Evolutionary conservation across 2,888 invertebrate genomes (phyloP), one percentile per base, ranked within the genome.

Genomic region (Girardia tigrina): DNA sequence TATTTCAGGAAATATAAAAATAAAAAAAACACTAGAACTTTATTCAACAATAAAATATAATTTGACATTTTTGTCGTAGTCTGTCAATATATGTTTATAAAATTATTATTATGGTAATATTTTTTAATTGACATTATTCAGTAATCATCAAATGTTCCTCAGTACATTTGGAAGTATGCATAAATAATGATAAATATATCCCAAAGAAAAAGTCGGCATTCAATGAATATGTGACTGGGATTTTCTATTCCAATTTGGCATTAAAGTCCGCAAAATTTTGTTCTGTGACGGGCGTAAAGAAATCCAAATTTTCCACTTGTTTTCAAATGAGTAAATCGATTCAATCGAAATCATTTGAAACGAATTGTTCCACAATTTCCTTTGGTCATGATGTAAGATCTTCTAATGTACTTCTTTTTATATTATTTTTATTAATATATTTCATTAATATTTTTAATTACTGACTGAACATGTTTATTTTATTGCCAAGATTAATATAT

Each of bases 241-340:
- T 56, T 20, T 56, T 56, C 23, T 56, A 56, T n/a, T 12, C 56
- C 4, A 56, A 4, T 56, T n/a, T 16, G 56, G 56, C n/a, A 4
- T 6, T 6, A 12, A 56, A 56, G 23, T 56, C 56, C n/a, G 23
- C 8, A 16, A 56, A 56, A 20, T 56, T 56, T 23, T 56, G 56
- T n/a, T 56, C 56, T 6, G 56, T 56, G n/a, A 56, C 56, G 6
- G 56, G 56, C 2, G 6, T 56, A 56, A 56, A 56, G n/a, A 56
- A 56, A 56, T 56, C 56, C n/a, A 56, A 56, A n/a, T 56, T 23
- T 8, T 56, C n/a, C n/a, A 56, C 56, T 8, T 56, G 56, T 56
- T 56, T 56, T n/a, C 56, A 56, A 56, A 56, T 56, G 56, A 56
- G 56, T 56, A 56, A 56, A 56, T n/a, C 56, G 4, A 56, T 56